phyloP scores from a whole-genome alignment of 2,797 vertebrate species.

The Austrolebias charrua region DNA sequence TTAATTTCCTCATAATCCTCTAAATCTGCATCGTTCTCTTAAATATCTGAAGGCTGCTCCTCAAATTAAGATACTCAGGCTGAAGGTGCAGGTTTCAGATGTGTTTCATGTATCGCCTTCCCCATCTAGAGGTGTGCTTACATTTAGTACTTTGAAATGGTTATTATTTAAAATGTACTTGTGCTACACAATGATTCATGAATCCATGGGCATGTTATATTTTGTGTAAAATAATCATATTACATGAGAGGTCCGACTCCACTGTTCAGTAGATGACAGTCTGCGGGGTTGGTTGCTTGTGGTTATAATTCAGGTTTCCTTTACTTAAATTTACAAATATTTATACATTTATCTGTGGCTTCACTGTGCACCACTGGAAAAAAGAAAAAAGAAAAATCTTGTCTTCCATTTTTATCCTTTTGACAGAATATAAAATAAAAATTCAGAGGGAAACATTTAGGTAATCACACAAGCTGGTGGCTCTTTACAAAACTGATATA shows the following conservation, averaged over 20 bases:
- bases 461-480: conserved; percentile 42
- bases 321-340: conserved; percentile 33
- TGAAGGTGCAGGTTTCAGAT: conserved; percentile 27
- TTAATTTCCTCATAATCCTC: conserved; percentile 27
- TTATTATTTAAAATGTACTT: conserved; percentile 34
- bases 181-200: conserved; percentile 12
- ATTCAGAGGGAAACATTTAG: conserved; percentile 38
- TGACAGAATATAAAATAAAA: conserved; percentile 42
- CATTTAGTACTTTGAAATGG: conserved; percentile 34
- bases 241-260: conserved; percentile 26
- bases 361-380: conserved; percentile 27
- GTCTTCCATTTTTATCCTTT: conserved; percentile 67
- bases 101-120: conserved; percentile 10
- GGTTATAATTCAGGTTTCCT: conserved; percentile 27
- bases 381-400: conserved; percentile 49
- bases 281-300: conserved; percentile 12
- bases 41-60: conserved; percentile 35
- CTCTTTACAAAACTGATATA: conserved; percentile 37
- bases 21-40: conserved; percentile 50
- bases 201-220: conserved; percentile 20
- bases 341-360: conserved; percentile 28
- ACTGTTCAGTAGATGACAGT: conserved; percentile 9
- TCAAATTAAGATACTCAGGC: conserved; percentile 20
- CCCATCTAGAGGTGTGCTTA: conserved; percentile 47
- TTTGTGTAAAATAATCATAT: conserved; percentile 30